phyloP scores from a whole-genome alignment of 2,888 invertebrate genomes.

The Catocala nupta region DNA sequence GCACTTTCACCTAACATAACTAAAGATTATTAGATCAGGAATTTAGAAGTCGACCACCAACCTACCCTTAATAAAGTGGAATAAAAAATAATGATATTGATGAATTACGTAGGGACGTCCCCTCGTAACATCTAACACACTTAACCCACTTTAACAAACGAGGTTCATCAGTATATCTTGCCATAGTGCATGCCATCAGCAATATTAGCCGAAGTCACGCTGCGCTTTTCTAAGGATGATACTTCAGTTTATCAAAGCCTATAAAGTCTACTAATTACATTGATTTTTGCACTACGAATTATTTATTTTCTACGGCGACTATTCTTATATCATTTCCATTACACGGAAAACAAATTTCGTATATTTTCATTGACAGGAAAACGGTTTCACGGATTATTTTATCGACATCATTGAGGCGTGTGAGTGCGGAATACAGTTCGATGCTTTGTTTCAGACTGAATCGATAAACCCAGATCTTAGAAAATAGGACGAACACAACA shows the following conservation, averaged over 20 bases:
- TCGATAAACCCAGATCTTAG: conserved; percentile 6
- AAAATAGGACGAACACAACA: conserved; percentile 6
- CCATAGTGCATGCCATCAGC: background rate
- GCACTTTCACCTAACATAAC: too few species aligned
- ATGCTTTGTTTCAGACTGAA: background rate
- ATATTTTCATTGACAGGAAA: conserved; percentile 8
- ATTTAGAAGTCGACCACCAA: background rate
- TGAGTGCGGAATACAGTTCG: background rate
- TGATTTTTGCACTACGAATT: too few species aligned
- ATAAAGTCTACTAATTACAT: too few species aligned
- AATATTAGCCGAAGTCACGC: conserved; percentile 1
- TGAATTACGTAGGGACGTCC: background rate
- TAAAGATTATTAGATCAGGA: too few species aligned
- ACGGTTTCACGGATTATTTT: conserved; percentile 15
- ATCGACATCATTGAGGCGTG: background rate
- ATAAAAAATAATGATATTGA: background rate
- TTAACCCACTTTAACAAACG: conserved; percentile 9
- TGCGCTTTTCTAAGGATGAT: too few species aligned
- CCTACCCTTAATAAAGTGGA: background rate
- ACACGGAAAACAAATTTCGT: background rate
- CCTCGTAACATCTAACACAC: background rate
- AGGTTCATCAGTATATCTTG: conserved; percentile 8
- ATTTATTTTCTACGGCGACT: too few species aligned
- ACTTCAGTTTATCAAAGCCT: too few species aligned
- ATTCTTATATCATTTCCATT: too few species aligned